Base-by-base conservation (phyloP, 2,797 vertebrate species). In the Acrocephalus scirpaceus region DNA sequence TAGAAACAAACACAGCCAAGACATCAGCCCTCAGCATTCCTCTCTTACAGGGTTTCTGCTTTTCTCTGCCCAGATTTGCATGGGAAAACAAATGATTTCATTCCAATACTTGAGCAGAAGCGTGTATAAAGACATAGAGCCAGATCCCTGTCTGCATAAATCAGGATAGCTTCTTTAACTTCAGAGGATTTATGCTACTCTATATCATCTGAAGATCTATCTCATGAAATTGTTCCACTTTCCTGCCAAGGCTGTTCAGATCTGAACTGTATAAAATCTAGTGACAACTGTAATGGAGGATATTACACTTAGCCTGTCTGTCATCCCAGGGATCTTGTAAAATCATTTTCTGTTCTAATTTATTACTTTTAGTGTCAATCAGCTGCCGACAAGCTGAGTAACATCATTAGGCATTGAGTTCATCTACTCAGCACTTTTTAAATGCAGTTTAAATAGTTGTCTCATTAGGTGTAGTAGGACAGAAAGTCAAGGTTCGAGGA, bases 291-390 rank as follows among this genome's bases (percentile, higher is more conserved):
- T 97, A 97, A 98, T 98, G 97, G 97, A 98, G 81, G 96, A 97
- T 97, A 97, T 98, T 98, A 96, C 96, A 97, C 98, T 98, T 98
- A 98, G 96, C 97, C 97, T 93, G 97, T 98, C 96, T 96, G 96
- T 98, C 98, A 98, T 97, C 97, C 96, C 86, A 82, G 93, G 96
- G 98, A 98, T 97, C 95, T 97, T 82, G 83, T 96, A 98, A 97
- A 98, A 98, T 98, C 97, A 98, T 98, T 98, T 98, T 98, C 98
- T 98, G 98, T 98, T 98, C 97, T 95, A 98, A 98, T 98, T 98
- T 98, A 98, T 98, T 98, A 98, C 98, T 98, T 98, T 98, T 98
- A 97, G 97, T 98, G 98, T 98, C 98, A 98, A 98, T 98, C 98
- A 98, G 95, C 90, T 95, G 96, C 97, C 22, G 72, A 94, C 74